These are phyloP conservation scores for Cantharis rufa DNA, from an alignment of 2,888 invertebrate species.

Conservation along the genomic window DNA sequence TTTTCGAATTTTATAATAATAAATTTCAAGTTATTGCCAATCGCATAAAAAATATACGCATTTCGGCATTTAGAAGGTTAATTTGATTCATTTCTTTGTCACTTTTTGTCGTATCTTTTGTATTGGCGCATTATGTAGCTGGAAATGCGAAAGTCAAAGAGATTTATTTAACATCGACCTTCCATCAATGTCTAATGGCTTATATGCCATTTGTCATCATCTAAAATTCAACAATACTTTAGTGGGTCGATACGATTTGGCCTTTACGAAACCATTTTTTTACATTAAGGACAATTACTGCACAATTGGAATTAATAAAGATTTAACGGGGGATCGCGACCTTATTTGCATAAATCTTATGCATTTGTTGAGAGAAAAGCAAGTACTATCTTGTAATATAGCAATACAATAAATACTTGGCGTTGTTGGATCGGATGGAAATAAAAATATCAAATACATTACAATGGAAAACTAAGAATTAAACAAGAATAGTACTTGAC, in stretches of 20 bases:
- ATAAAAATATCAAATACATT: slow-evolving; percentile 27
- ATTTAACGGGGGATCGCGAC: neutral
- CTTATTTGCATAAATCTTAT: neutral
- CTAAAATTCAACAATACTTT: neutral
- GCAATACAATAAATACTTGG: neutral
- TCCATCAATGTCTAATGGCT: neutral
- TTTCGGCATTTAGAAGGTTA: neutral
- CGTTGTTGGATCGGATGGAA: slow-evolving; percentile 1
- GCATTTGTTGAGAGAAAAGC: neutral
- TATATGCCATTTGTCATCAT: neutral
- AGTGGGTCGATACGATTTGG: neutral
- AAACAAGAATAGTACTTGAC: slow-evolving; percentile 34
- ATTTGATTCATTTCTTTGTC: neutral
- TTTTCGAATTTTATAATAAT: neutral
- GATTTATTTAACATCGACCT: neutral
- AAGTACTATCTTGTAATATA: neutral
- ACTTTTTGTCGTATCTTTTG: neutral
- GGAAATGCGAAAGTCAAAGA: neutral
- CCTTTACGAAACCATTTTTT: neutral
- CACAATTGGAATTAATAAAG: neutral
- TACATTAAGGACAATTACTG: neutral
- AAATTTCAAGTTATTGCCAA: neutral
- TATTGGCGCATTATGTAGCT: neutral
- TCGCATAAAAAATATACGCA: neutral
- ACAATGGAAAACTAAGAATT: slow-evolving; percentile 30